These are phyloP conservation scores for Procambarus virginalis DNA, from an alignment of 1,140 invertebrate genomes.

Conservation along the genomic window DNA sequence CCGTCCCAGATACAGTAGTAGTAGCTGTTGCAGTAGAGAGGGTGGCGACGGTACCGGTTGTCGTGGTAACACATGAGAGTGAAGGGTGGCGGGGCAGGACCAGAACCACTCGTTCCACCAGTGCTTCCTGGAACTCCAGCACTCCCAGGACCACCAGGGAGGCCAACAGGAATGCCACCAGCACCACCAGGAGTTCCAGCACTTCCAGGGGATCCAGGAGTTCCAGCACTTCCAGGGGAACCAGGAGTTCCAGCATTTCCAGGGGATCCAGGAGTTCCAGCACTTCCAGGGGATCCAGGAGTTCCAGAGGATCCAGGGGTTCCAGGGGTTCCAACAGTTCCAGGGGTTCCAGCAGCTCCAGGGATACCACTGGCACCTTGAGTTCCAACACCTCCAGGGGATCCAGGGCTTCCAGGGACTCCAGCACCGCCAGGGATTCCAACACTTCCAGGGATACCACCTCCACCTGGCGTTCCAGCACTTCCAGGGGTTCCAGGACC, in stretches of 20 bases:
- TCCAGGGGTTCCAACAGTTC: conserved; percentile 11
- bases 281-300: neutral
- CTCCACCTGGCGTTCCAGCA: neutral
- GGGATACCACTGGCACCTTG: neutral
- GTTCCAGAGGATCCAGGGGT: neutral
- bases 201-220: conserved; percentile 5
- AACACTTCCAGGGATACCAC: neutral
- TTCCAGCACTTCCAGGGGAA: conserved; percentile 22
- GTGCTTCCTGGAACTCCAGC: conserved; percentile 18
- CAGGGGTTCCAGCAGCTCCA: conserved; percentile 15
- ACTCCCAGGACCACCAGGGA: conserved; percentile 9
- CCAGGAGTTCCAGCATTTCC: neutral
- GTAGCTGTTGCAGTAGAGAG: conserved; percentile 83
- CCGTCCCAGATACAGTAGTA: conserved; percentile 67
- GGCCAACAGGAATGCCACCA: conserved; percentile 7
- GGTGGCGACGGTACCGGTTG: conserved; percentile 78
- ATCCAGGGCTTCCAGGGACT: neutral
- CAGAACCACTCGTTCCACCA: neutral
- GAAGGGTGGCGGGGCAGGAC: conserved; percentile 31
- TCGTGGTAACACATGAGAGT: conserved; percentile 62
- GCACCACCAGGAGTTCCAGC: conserved; percentile 14
- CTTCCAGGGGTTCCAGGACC: neutral
- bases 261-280: neutral
- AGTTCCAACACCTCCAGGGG: neutral
- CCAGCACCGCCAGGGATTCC: neutral